phyloP scores from a whole-genome alignment of 2,797 vertebrate genomes.

The Tarsius wallacei region DNA sequence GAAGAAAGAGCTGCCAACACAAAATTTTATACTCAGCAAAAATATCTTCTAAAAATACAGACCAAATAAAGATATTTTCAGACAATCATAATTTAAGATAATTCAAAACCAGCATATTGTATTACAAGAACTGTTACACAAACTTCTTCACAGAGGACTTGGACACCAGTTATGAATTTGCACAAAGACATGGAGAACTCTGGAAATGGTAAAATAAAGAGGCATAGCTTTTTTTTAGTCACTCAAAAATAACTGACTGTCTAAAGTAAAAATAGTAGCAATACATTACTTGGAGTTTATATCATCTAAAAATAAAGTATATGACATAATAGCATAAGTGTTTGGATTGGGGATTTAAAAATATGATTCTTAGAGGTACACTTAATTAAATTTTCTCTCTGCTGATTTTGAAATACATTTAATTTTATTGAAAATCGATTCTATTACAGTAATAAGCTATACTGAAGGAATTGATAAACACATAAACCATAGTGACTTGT shows the following conservation, averaged over 20 bases:
- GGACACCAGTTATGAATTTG: not conserved
- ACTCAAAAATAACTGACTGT: not conserved
- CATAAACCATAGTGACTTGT: not conserved
- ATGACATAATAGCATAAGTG: not conserved
- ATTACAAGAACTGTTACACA: not conserved
- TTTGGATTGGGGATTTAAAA: not conserved
- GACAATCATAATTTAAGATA: not conserved
- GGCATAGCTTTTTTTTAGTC: no score
- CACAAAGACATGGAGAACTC: not conserved
- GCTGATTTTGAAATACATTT: not conserved
- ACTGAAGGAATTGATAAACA: not conserved
- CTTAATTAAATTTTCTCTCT: not conserved
- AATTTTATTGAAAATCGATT: not conserved
- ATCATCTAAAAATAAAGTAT: not conserved
- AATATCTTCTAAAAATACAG: not conserved
- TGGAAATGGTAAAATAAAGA: not conserved
- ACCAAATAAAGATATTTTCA: not conserved
- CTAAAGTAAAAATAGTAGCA: not conserved
- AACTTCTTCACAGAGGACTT: not conserved
- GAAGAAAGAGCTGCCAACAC: not conserved
- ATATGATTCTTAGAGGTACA: not conserved
- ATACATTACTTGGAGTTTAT: not conserved
- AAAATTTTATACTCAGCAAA: not conserved
- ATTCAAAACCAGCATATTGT: not conserved
- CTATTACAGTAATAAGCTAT: not conserved